Evolutionary conservation across 92 coral and sea anemone species (phyloP).

Genomic region (Anthopleura xanthogrammica): DNA sequence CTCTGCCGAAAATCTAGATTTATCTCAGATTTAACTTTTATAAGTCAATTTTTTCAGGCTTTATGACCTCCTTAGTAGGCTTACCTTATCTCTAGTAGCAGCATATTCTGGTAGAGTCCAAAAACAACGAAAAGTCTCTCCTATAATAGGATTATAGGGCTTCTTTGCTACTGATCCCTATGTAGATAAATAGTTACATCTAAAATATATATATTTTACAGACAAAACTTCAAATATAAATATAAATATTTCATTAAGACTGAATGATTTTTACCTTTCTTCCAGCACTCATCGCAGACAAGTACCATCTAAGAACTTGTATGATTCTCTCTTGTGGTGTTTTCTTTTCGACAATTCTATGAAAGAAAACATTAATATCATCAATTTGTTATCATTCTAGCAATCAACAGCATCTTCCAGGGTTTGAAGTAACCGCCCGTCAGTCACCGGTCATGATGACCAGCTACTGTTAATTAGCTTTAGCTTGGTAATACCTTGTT

Average conservation of each 20-base stretch:
- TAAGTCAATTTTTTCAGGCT: too few relatives aligned
- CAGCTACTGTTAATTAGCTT: too few relatives aligned
- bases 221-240: background rate
- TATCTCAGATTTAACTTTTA: too few relatives aligned
- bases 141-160: conserved; percentile 95
- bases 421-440: too few relatives aligned
- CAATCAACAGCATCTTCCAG: too few relatives aligned
- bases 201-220: background rate
- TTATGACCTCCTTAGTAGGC: too few relatives aligned
- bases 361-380: background rate
- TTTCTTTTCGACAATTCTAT: conserved; percentile 73
- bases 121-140: conserved; percentile 89
- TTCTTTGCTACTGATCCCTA: conserved; percentile 98
- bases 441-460: too few relatives aligned
- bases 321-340: conserved; percentile 87
- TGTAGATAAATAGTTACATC: background rate
- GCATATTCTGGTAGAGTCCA: conserved; percentile 87
- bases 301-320: conserved; percentile 82
- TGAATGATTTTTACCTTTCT: conserved; percentile 60
- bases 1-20: too few relatives aligned
- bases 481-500: too few relatives aligned
- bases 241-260: background rate
- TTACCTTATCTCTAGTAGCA: conserved; percentile 77
- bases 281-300: conserved; percentile 97
- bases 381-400: background rate